A percentile compares a stretch with the other conserved stretches of the same genome.
Conservation (phyloP, 1,140 invertebrate species). For the Asobara japonica region DNA sequence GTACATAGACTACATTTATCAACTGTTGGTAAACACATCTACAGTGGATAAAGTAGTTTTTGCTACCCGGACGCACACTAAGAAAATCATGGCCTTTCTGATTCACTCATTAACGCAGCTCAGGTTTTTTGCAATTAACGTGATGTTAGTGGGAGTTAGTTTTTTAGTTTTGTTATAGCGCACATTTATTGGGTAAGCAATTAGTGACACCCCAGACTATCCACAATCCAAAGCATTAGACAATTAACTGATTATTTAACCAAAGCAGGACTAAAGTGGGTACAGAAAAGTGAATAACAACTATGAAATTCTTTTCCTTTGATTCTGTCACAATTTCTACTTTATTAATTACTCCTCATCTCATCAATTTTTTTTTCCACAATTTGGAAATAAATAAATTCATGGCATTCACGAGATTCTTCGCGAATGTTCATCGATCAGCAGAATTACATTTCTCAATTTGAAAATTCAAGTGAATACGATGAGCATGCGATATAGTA, state of each 20-base stretch:
- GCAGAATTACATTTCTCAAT: no score
- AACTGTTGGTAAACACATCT: no score
- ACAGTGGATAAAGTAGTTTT: no score
- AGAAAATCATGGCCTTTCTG: no score
- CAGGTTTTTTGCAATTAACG: no score
- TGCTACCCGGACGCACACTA: no score
- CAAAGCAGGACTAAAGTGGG: not conserved
- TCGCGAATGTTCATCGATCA: not conserved
- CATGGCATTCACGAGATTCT: not conserved
- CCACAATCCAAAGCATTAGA: not conserved
- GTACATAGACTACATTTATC: no score
- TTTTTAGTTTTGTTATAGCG: no score
- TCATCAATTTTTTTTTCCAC: not conserved
- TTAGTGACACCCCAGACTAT: not conserved
- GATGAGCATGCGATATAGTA: not conserved
- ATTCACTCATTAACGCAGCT: no score
- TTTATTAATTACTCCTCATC: not conserved
- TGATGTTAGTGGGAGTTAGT: no score
- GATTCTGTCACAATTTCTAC: not conserved
- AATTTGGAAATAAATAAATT: not conserved
- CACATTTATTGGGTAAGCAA: not conserved
- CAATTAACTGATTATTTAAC: not conserved
- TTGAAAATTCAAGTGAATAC: not conserved
- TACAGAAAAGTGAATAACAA: conserved; percentile 4
- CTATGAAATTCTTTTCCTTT: not conserved